Percentiles rank a stretch among this genome's conserved stretches.
phyloP scores from a whole-genome alignment of 1,140 invertebrate species.

The Himalopsyche phryganea region DNA sequence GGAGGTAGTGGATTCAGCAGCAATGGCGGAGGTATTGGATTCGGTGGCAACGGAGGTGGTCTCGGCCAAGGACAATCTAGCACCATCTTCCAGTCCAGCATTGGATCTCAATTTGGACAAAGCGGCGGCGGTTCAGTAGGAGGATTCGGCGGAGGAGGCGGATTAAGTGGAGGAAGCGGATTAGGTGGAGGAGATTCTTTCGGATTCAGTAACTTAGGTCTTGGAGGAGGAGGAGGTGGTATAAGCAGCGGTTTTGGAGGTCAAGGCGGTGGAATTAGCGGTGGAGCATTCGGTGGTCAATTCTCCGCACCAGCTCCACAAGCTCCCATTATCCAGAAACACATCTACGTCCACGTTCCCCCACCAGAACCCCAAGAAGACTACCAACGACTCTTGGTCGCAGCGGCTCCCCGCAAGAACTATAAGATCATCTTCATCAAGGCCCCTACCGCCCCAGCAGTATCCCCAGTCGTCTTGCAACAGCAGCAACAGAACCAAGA shows the following conservation, averaged over 20 bases:
- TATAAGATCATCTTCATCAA: slow-evolving; percentile 90
- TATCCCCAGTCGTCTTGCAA: slow-evolving; percentile 69
- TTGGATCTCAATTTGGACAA: not conserved
- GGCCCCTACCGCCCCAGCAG: slow-evolving; percentile 73
- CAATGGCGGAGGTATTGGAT: slow-evolving; percentile 1
- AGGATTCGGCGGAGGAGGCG: slow-evolving; percentile 32
- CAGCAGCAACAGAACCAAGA: slow-evolving; percentile 76
- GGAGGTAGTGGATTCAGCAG: slow-evolving; percentile 20
- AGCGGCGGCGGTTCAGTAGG: slow-evolving; percentile 38
- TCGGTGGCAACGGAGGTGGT: slow-evolving; percentile 40
- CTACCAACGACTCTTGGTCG: slow-evolving; percentile 53
- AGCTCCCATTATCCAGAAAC: slow-evolving; percentile 50
- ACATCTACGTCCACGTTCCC: slow-evolving; percentile 55
- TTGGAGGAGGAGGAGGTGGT: slow-evolving; percentile 21
- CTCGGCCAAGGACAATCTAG: slow-evolving; percentile 40
- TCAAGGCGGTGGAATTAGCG: slow-evolving; percentile 24
- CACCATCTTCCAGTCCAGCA: slow-evolving; percentile 35
- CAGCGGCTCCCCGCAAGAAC: slow-evolving; percentile 71
- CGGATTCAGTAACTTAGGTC: not conserved
- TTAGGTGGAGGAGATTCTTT: not conserved
- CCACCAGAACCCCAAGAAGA: slow-evolving; percentile 61
- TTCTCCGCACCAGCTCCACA: not conserved
- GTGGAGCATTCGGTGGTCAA: slow-evolving; percentile 27
- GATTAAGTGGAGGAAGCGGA: slow-evolving; percentile 32
- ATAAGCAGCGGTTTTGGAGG: slow-evolving; percentile 31